Conservation (phyloP, 2,797 vertebrate species). For the Notolepis coatsorum region DNA sequence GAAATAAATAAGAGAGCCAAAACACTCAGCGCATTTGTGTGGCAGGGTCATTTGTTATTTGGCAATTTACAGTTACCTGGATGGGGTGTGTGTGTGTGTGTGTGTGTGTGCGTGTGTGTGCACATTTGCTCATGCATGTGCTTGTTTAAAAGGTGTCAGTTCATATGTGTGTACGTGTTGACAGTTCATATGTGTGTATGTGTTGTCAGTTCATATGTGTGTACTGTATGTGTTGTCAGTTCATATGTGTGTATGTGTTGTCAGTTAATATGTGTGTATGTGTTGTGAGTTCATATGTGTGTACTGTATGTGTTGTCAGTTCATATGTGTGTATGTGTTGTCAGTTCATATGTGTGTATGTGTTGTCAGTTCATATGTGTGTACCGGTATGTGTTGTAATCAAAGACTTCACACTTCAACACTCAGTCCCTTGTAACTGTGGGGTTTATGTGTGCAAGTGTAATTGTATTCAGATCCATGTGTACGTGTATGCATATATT, state of each 20-base stretch:
- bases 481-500: too few species aligned
- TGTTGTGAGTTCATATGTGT: background rate
- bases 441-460: too few species aligned
- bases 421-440: too few species aligned
- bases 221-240: too few species aligned
- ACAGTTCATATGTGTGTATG: background rate
- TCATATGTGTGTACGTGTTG: conserved; percentile 3
- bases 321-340: background rate
- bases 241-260: background rate
- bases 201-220: background rate
- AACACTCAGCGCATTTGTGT: conserved; percentile 36
- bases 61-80: conserved; percentile 44
- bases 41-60: conserved; percentile 43
- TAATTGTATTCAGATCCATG: too few species aligned
- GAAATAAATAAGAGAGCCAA: conserved; percentile 38
- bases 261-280: background rate
- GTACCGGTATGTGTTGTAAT: conserved; percentile 5
- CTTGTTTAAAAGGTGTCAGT: background rate
- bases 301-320: background rate
- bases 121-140: background rate
- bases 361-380: background rate
- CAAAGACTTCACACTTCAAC: too few species aligned
- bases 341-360: background rate
- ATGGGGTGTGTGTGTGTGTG: conserved; percentile 10
- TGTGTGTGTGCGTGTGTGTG: background rate